Percentiles rank a stretch among this genome's conserved stretches.
These are phyloP conservation scores for Scaptomyza polygonia DNA, from an alignment of 2,888 invertebrate species.

Conservation along the genomic window DNA sequence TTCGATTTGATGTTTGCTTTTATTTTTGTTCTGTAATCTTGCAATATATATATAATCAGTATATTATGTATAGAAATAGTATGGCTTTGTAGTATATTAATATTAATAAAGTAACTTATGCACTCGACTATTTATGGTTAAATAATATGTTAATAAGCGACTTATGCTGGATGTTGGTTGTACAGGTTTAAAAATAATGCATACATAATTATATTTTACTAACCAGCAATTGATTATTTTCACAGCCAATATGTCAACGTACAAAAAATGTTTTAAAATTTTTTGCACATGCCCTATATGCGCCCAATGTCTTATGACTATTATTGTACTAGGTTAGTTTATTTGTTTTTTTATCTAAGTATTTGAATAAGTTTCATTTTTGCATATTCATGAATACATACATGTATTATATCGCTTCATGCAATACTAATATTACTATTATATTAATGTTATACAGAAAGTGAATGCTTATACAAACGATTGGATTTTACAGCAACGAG, in stretches of 20 bases:
- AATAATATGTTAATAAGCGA: conserved; percentile 4
- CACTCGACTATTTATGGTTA: conserved; percentile 31
- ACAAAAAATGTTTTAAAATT: conserved; percentile 43
- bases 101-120: conserved; percentile 29
- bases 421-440: background rate
- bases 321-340: conserved; percentile 58
- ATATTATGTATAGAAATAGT: background rate
- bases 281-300: conserved; percentile 52
- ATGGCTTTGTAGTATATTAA: conserved; percentile 14
- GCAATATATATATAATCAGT: conserved; percentile 9
- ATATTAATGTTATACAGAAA: background rate
- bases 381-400: background rate
- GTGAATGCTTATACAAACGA: background rate
- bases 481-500: too few species aligned
- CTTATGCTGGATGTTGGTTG: background rate
- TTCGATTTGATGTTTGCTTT: conserved; percentile 30
- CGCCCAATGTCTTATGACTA: conserved; percentile 39
- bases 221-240: conserved; percentile 52
- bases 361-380: background rate
- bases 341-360: conserved; percentile 1
- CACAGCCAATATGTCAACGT: conserved; percentile 71
- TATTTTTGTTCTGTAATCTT: conserved; percentile 14
- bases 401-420: background rate
- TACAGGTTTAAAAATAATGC: conserved; percentile 3
- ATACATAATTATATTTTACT: conserved; percentile 9